A percentile compares a stretch with the other conserved stretches of the same genome.
phyloP scores from a whole-genome alignment of 2,888 invertebrate species.

The Tinea pellionella region DNA sequence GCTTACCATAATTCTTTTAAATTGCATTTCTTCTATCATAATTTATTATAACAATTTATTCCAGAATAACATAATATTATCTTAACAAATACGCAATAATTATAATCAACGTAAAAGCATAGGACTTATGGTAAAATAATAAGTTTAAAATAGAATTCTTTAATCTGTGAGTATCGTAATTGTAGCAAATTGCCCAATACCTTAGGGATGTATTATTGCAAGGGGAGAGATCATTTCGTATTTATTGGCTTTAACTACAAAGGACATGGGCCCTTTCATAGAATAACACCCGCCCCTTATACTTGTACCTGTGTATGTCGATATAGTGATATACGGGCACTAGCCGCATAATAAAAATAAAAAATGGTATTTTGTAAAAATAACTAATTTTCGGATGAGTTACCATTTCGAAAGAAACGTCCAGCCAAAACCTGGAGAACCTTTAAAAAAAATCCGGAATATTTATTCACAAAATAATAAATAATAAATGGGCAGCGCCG shows the following conservation, averaged over 20 bases:
- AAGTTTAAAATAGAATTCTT: background rate
- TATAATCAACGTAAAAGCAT: background rate
- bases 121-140: background rate
- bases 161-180: background rate
- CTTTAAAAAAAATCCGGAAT: too few species aligned
- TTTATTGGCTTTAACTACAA: slow-evolving; percentile 12
- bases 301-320: background rate
- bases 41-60: too few species aligned
- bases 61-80: too few species aligned
- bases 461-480: too few species aligned
- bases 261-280: slow-evolving; percentile 11
- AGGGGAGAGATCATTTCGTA: slow-evolving; percentile 8
- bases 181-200: slow-evolving; percentile 10
- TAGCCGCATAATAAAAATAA: background rate
- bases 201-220: background rate
- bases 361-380: background rate
- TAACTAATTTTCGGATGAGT: too few species aligned
- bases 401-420: too few species aligned
- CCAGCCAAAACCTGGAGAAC: too few species aligned
- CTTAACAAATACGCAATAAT: background rate
- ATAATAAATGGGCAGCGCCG: too few species aligned
- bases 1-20: too few species aligned
- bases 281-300: background rate
- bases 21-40: too few species aligned
- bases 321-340: background rate